Conservation (phyloP, 2,113 vertebrate genomes). For the Pagrus major region DNA sequence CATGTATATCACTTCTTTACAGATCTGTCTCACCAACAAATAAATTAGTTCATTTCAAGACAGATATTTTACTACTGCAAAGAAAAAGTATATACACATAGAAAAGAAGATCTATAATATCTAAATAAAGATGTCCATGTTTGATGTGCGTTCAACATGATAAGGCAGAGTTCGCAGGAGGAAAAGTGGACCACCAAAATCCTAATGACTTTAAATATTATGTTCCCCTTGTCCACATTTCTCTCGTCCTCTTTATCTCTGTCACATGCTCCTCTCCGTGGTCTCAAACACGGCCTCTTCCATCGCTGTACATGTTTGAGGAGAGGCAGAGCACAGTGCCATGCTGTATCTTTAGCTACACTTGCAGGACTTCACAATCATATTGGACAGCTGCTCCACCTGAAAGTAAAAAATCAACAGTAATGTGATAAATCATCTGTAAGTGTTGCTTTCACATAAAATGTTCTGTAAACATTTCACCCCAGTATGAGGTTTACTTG, state of each 20-base stretch:
- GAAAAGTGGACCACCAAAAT: conserved; percentile 38
- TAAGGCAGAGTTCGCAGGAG: conserved; percentile 30
- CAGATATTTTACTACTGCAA: conserved; percentile 37
- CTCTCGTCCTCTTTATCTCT: conserved; percentile 24
- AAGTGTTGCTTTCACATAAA: conserved; percentile 1
- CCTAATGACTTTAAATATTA: conserved; percentile 41
- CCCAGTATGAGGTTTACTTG: neutral
- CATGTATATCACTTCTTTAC: conserved; percentile 13
- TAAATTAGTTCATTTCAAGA: conserved; percentile 78
- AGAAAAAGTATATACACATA: conserved; percentile 56
- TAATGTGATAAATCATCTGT: neutral
- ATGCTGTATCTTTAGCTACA: conserved; percentile 86
- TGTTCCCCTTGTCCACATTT: conserved; percentile 19
- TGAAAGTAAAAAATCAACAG: conserved; percentile 63
- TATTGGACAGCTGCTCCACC: conserved; percentile 93
- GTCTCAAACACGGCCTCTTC: conserved; percentile 27
- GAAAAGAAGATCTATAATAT: conserved; percentile 53
- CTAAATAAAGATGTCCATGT: conserved; percentile 44
- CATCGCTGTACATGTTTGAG: conserved; percentile 24
- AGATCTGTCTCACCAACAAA: conserved; percentile 77
- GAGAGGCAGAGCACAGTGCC: conserved; percentile 37
- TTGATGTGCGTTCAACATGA: conserved; percentile 43
- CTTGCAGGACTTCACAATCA: conserved; percentile 92
- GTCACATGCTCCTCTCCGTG: conserved; percentile 17
- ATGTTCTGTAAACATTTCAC: conserved; percentile 12